phyloP scores from a whole-genome alignment of 2,797 vertebrate genomes.

The Sebastes taczanowskii region DNA sequence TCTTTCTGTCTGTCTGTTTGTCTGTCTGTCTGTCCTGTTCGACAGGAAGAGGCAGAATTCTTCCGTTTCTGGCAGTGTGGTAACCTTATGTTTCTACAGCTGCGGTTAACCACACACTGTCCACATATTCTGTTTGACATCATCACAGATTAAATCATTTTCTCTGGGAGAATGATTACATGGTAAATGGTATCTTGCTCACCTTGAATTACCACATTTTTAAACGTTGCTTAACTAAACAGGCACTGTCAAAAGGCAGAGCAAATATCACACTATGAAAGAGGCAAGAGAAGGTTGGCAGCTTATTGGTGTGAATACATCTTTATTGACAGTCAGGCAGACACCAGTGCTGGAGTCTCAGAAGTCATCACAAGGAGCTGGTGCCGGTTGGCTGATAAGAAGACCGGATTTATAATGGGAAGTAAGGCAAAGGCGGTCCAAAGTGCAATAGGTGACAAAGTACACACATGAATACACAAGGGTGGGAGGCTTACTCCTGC shows the following conservation, averaged over 20 bases:
- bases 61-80: neutral
- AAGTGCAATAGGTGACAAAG: neutral
- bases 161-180: neutral
- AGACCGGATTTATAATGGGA: neutral
- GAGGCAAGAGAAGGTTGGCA: neutral
- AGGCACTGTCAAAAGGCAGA: no score
- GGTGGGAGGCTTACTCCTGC: neutral
- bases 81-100: neutral
- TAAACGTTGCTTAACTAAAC: neutral
- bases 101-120: constrained; percentile 4
- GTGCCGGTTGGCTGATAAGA: neutral
- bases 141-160: neutral
- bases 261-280: no score
- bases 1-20: neutral
- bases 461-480: neutral
- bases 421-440: neutral
- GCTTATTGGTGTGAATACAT: neutral
- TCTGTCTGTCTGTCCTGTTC: neutral
- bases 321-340: neutral
- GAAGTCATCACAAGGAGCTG: neutral
- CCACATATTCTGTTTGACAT: neutral
- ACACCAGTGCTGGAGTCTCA: neutral
- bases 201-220: neutral
- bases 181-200: neutral
- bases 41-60: neutral